Evolutionary conservation across 2,888 invertebrate genomes (phyloP), one percentile per base, ranked within the genome.

Genomic region (Ormyrus nitidulus): DNA sequence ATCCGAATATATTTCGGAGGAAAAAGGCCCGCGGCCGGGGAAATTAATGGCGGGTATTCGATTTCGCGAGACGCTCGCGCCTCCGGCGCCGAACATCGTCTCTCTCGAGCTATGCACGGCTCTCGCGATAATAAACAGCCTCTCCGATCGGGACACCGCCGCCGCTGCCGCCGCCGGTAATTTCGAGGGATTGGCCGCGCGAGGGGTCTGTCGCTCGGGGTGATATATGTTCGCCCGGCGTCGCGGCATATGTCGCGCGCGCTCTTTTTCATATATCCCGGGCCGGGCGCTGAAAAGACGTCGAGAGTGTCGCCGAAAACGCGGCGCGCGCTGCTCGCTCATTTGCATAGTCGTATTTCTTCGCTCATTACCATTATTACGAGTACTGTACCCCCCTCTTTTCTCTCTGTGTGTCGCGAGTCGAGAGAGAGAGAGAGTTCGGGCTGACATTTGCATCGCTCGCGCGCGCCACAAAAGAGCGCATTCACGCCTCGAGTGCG

Each of bases 311-410:
- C 56, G 64, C 6, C 61, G 56, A 19, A 19, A 19, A 10, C 46
- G 48, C 62, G 58, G 11, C 48, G 66, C 75, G 10, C 62, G 19
- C 58, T 69, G 66, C 75, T 8, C 62, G 19, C 58, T 69, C 82
- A 86, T 87, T 87, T 86, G 85, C 87, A 87, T 87, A 87, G 82
- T 86, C 87, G 89, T 89, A 89, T 89, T 88, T 89, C 88, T 88
- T 85, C 84, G 82, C 86, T 89, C 88, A 89, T 89, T 89, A 89
- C 86, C 86, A 87, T 88, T 88, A 88, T 89, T 88, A 87, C 83
- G 85, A 88, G 54, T 19, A 19, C 2, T 19, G 19, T 19, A 19
- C 19, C 19, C 19, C 19, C 19, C 19, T 2, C 19, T 19, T 2
- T 19, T 19, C 19, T 19, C 19, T 19, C 19, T 19, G 1, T 19